Base-by-base conservation (phyloP, 2,888 invertebrate genomes). In the Atrina japonica region DNA sequence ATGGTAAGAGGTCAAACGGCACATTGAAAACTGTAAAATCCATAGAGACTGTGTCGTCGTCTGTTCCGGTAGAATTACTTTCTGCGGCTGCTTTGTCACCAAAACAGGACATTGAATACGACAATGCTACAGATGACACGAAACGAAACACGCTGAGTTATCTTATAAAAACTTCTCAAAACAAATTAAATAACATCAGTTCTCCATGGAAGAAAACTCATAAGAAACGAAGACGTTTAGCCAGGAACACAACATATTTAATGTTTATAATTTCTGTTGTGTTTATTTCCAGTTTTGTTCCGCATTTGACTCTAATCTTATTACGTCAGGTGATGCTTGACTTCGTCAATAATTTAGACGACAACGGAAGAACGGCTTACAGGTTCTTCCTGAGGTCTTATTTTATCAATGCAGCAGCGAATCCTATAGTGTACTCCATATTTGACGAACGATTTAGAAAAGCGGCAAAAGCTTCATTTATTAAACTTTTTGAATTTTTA, bases 351-450 rank as follows among this genome's bases (percentile, higher is more conserved):
- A 65, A 61, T 18, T 21, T 81, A 53, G 61, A 68, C 1, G 70
- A 70, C n/a, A 49, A 56, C 9, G 72, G 40, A 25, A 68, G 56
- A 21, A 74, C 72, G 1, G 77, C 70, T 9, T 81, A 81, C 35
- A 75, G 72, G 14, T 76, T 82, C 55, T 79, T 79, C 35, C 61
- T 80, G 50, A 55, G 82, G 1, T 80, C 78, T 1, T 82, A 81
- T 47, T 82, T 80, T 41, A 18, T 81, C 21, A 78, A 80, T 58
- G 77, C 81, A 58, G 78, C 81, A 1, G 68, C 81, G 7, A 84
- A 83, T 55, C 82, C 83, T 0, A 61, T 83, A 21, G 80, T 85
- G 41, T 85, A 84, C 75, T 74, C 78, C 40, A 74, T 83, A 53
- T 78, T 76, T 64, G 80, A 77, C 49, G 50, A 66, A 1, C 63